Percentiles rank a stretch among this genome's conserved stretches.
phyloP scores from a whole-genome alignment of 2,113 vertebrate species.

The Campylorhamphus procurvoides region DNA sequence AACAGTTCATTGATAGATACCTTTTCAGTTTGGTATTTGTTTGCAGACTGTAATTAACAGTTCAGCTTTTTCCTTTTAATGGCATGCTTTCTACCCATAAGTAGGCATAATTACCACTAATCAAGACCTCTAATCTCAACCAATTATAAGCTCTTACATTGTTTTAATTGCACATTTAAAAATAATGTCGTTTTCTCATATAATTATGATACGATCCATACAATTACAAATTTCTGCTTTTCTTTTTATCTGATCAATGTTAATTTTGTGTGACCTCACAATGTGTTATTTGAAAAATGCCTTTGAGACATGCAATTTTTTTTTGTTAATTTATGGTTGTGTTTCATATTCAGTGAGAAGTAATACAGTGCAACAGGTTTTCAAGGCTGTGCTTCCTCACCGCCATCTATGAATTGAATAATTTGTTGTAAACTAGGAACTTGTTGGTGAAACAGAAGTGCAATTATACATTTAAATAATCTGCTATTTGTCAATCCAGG shows the following conservation, averaged over 20 bases:
- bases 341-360: background rate
- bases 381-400: background rate
- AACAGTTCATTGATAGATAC: background rate
- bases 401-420: background rate
- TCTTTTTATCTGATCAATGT: constrained; percentile 49
- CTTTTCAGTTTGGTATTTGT: constrained; percentile 31
- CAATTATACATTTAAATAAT: background rate
- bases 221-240: constrained; percentile 30
- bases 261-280: constrained; percentile 42
- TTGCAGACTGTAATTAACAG: background rate
- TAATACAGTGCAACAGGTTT: background rate
- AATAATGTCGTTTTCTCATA: background rate
- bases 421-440: background rate
- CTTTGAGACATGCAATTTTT: background rate
- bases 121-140: constrained; percentile 30
- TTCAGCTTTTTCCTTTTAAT: background rate
- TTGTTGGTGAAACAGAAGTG: background rate
- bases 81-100: background rate
- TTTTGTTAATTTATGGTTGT: background rate
- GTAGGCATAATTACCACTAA: constrained; percentile 25
- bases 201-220: constrained; percentile 28
- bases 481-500: background rate
- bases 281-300: background rate
- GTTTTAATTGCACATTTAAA: constrained; percentile 42
- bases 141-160: constrained; percentile 23